Evolutionary conservation across 2,113 vertebrate genomes (phyloP), one percentile per base, ranked within the genome.

Genomic region (Megaceryle maxima): DNA sequence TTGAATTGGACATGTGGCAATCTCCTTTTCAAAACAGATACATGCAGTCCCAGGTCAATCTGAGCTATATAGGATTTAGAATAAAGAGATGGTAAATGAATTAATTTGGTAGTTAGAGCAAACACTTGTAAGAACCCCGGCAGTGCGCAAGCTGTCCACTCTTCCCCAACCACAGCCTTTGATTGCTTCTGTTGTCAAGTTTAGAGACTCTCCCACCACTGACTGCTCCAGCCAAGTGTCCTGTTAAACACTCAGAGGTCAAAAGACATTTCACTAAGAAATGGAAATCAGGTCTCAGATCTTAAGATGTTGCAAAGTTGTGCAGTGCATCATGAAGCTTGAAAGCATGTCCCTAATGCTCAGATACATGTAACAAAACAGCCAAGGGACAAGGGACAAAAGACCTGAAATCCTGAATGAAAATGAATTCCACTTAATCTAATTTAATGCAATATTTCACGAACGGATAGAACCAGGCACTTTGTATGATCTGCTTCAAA

Each of bases 321-420:
- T 57, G 28, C 1, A 13, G n/a, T 21, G 24, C 51, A 25, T 56
- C 20, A 17, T 0, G 13, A 33, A 28, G 62, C 25, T 22, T n/a
- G 29, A 43, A 90, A 66, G 33, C 10, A 8, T 0, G 15, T 10
- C 53, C 22, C 46, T 20, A 86, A 62, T 85, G 39, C 62, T 64
- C 67, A 60, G 26, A 3, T 31, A 1, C 5, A 6, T 6, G 20
- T 43, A 67, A 21, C 0, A 5, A 33, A 24, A 31, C 5, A 72
- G 35, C 13, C 43, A 31, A 78, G 62, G n/a, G n/a, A n/a, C n/a
- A n/a, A n/a, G n/a, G n/a, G 76, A 35, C 13, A 86, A 15, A 28
- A 66, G 16, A 16, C 11, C 35, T 13, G 1, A 62, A 86, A 81
- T 57, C 18, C 33, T 50, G 76, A 53, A 6, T 51, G 15, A 51